Percentiles rank a stretch among this genome's conserved stretches.
These are phyloP conservation scores for Lerema accius DNA, from an alignment of 1,140 invertebrate species.

Conservation along the genomic window DNA sequence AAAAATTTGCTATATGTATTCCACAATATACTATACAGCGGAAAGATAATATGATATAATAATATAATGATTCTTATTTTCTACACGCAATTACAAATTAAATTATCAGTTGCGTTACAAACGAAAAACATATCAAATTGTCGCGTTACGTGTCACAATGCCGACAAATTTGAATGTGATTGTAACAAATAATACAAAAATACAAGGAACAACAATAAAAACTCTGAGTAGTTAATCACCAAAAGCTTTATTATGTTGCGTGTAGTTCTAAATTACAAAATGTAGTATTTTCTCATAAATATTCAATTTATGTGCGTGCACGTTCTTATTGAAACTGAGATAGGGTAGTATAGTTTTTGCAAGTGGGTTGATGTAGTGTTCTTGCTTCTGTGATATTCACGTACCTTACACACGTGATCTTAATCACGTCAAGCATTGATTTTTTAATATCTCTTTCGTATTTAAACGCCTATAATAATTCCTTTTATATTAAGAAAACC, in stretches of 20 bases:
- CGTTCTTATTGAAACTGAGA: constrained; percentile 34
- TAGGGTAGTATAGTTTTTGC: constrained; percentile 28
- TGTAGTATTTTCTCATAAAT: constrained; percentile 35
- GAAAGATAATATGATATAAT: no score
- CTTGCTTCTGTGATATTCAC: no score
- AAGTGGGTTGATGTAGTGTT: constrained; percentile 35
- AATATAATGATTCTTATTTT: no score
- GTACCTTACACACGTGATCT: no score
- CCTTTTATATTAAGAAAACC: no score
- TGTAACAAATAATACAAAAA: not conserved
- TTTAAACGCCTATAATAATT: no score
- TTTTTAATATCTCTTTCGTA: no score
- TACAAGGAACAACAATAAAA: constrained; percentile 10
- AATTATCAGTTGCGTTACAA: no score
- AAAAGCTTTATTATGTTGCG: constrained; percentile 28
- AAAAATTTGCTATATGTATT: constrained; percentile 10
- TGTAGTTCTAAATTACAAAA: constrained; percentile 34
- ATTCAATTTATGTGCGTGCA: constrained; percentile 55
- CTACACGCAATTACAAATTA: no score
- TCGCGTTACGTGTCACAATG: constrained; percentile 9
- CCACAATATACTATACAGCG: constrained; percentile 26
- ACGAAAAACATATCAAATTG: no score
- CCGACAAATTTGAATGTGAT: constrained; percentile 5
- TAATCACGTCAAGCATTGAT: no score
- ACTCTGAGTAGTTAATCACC: constrained; percentile 20